A percentile compares a stretch with the other conserved stretches of the same genome.
Conservation (phyloP, 2,888 invertebrate species). For the Sycophila texana region DNA sequence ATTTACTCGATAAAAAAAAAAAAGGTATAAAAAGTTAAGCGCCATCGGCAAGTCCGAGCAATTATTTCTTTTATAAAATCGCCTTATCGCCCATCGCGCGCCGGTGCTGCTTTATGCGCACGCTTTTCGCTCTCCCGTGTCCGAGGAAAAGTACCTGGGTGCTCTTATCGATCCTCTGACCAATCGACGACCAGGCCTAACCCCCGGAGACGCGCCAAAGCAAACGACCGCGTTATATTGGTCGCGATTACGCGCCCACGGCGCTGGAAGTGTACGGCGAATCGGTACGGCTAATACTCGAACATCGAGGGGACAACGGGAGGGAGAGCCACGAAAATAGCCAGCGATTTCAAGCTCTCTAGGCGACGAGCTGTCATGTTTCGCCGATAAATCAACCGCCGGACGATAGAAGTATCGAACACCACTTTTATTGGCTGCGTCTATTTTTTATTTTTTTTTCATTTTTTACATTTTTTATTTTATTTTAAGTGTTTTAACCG, state of each 20-base stretch:
- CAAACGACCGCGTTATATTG: background rate
- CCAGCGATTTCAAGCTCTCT: background rate
- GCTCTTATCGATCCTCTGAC: background rate
- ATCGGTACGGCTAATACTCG: background rate
- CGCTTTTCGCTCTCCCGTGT: background rate
- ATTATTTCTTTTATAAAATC: background rate
- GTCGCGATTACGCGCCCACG: background rate
- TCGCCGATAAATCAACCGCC: too few relatives aligned
- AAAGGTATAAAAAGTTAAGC: too few relatives aligned
- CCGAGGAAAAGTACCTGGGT: constrained; percentile 1
- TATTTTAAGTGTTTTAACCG: too few relatives aligned
- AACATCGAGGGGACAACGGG: background rate
- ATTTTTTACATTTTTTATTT: too few relatives aligned
- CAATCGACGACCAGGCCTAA: background rate
- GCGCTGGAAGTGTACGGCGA: background rate
- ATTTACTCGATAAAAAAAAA: too few relatives aligned
- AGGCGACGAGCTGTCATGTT: too few relatives aligned
- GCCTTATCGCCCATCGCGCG: background rate
- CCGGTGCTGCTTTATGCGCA: background rate
- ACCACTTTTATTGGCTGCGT: too few relatives aligned
- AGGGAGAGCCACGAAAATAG: background rate
- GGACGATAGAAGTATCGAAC: too few relatives aligned
- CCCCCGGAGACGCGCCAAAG: background rate
- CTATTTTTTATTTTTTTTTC: too few relatives aligned
- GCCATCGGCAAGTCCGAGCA: too few relatives aligned